Percentiles rank a stretch among this genome's conserved stretches.
Conservation (phyloP, 2,113 vertebrate species). For the Tragelaphus scriptus region DNA sequence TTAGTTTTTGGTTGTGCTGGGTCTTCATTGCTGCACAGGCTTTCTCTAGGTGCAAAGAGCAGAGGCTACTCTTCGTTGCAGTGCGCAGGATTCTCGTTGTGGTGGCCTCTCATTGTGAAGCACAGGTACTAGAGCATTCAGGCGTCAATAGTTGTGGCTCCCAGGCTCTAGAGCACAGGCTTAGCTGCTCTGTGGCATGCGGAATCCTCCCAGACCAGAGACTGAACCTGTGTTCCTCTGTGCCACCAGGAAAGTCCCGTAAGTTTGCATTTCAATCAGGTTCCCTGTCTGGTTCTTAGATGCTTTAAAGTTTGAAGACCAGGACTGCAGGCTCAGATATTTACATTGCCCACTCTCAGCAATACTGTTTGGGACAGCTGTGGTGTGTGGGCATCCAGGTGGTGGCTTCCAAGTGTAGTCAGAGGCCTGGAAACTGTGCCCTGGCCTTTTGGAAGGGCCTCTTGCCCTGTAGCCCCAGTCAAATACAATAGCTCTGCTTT, state of each 20-base stretch:
- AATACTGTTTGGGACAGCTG: background rate
- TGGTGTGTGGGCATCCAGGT: background rate
- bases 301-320: background rate
- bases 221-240: background rate
- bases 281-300: background rate
- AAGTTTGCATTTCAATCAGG: background rate
- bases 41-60: background rate
- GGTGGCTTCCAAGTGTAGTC: background rate
- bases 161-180: background rate
- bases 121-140: background rate
- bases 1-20: background rate
- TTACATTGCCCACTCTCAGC: background rate
- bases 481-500: background rate
- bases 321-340: background rate
- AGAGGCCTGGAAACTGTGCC: background rate
- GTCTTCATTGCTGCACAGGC: background rate
- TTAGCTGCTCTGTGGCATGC: background rate
- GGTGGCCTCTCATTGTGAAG: background rate
- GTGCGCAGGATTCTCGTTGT: background rate
- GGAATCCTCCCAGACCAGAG: background rate
- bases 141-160: background rate
- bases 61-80: background rate
- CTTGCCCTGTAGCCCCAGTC: background rate
- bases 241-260: background rate
- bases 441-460: background rate